phyloP scores from a whole-genome alignment of 2,797 vertebrate species.

The Jordanella pulchra region DNA sequence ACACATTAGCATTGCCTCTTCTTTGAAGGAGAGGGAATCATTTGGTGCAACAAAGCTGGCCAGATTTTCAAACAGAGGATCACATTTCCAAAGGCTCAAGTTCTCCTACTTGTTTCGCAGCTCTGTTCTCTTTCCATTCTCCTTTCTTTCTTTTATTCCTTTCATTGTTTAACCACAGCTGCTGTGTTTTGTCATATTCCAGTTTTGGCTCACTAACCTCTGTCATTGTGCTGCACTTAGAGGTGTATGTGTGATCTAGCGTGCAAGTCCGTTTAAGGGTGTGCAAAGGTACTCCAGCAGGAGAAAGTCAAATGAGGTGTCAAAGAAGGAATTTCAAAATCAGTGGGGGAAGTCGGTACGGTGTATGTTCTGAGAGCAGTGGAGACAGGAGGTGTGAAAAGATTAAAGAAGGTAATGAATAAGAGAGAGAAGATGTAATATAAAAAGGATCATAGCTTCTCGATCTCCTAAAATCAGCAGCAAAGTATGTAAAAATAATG shows the following conservation, averaged over 20 bases:
- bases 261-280: conserved; percentile 6
- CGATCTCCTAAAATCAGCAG: neutral
- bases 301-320: conserved; percentile 15
- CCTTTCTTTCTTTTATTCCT: conserved; percentile 18
- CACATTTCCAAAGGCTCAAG: conserved; percentile 39
- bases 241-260: conserved; percentile 17
- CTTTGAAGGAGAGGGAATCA: conserved; percentile 47
- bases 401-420: conserved; percentile 17
- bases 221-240: conserved; percentile 30
- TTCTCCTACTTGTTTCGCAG: conserved; percentile 30
- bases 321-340: neutral
- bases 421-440: neutral
- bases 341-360: conserved; percentile 6
- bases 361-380: conserved; percentile 15
- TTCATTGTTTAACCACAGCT: conserved; percentile 60
- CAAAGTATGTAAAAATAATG: neutral
- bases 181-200: conserved; percentile 50
- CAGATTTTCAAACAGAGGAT: conserved; percentile 52
- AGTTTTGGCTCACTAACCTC: conserved; percentile 46
- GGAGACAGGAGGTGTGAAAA: conserved; percentile 18
- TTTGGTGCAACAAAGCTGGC: conserved; percentile 51
- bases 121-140: neutral
- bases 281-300: conserved; percentile 8
- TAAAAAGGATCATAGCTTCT: neutral
- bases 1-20: conserved; percentile 54